Percentiles rank a stretch among this genome's conserved stretches.
Conservation (phyloP, 2,113 vertebrate genomes). For the Podocnemis expansa region DNA sequence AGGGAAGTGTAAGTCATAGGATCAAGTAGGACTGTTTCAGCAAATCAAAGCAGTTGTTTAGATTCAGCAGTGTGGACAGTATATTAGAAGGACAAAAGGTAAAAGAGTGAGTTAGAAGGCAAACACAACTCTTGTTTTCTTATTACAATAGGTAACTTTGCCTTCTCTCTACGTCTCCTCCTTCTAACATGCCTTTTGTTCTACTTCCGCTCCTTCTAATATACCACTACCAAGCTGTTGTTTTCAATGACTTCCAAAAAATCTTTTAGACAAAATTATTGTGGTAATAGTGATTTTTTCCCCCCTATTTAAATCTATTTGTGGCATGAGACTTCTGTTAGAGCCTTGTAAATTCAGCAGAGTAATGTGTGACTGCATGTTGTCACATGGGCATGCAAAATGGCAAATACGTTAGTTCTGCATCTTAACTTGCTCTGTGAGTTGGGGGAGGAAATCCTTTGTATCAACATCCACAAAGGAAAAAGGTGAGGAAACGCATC, state of each 20-base stretch:
- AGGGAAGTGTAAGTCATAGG: too few species aligned
- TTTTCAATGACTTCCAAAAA: neutral
- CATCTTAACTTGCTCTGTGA: neutral
- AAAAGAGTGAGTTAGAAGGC: too few species aligned
- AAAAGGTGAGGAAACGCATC: neutral
- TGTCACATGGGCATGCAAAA: neutral
- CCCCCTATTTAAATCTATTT: neutral
- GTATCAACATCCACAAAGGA: too few species aligned
- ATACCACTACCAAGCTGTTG: neutral
- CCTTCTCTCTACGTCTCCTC: too few species aligned
- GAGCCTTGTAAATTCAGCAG: neutral
- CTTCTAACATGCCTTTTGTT: too few species aligned
- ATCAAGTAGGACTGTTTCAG: too few species aligned
- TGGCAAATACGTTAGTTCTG: neutral
- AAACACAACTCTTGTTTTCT: too few species aligned
- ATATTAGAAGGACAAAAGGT: too few species aligned
- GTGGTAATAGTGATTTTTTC: neutral
- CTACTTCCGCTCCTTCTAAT: too few species aligned
- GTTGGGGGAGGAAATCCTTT: neutral
- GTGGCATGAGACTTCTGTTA: neutral
- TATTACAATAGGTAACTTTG: too few species aligned
- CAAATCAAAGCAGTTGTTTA: too few species aligned
- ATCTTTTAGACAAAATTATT: neutral
- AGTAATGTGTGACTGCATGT: neutral
- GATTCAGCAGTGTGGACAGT: too few species aligned